Evolutionary conservation across 2,888 invertebrate genomes (phyloP), one percentile per base, ranked within the genome.

Genomic region (Seira musarum): DNA sequence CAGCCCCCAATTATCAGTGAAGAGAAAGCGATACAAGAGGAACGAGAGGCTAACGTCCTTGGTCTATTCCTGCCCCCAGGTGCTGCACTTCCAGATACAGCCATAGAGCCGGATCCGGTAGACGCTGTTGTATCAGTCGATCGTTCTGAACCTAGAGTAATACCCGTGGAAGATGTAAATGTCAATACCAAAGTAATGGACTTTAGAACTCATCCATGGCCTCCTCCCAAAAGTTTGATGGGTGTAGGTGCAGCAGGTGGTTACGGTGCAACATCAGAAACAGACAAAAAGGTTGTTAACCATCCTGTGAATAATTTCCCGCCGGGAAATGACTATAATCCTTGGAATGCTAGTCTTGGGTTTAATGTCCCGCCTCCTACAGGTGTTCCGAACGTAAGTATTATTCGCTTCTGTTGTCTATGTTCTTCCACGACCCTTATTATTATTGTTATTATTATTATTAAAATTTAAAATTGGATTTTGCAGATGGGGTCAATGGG

Each of bases 131-230:
- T 69, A 17, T 53, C 79, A 24, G 35, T 49, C 19, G 82, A 85
- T 13, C 61, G 64, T 10, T 65, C n/a, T n/a, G 81, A 78, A 13
- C 67, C 76, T 2, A 85, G 46, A 73, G 90, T 92, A 19, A 97
- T 98, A 89, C 97, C 98, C 0, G 89, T 96, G 73, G 96, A 97
- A 84, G 98, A 98, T 90, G 92, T 94, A 3, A 93, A 94, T 0
- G 95, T 95, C 6, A 94, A 93, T 88, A 93, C 94, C 82, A 93
- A 93, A 83, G 91, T 94, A 19, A 94, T 93, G 87, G 95, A 96
- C 88, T 93, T 93, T 87, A 92, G 93, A 77, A 91, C 90, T 73
- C 92, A 93, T 88, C 92, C 94, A 0, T 96, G 96, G 96, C 96
- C 96, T 1, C 95, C 95, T 88, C 94, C 96, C 0, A 94, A 94